phyloP scores from a whole-genome alignment of 2,888 invertebrate genomes.

The Eristalis arbustorum region DNA sequence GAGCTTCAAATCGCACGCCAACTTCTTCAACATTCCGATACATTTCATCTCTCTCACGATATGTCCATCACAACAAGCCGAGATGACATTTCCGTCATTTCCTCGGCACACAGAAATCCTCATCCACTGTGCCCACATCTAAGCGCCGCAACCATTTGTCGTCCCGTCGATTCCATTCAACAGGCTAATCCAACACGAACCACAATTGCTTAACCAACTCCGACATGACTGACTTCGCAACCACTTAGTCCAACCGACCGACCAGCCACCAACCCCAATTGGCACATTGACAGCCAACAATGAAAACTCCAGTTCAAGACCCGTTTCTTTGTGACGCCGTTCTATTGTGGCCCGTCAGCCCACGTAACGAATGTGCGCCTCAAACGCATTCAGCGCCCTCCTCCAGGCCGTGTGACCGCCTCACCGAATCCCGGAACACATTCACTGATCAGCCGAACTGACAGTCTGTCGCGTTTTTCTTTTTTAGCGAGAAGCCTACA shows the following conservation, averaged over 20 bases:
- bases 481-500: background rate
- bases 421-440: slow-evolving; percentile 25
- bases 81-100: background rate
- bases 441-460: background rate
- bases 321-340: background rate
- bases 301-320: background rate
- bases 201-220: slow-evolving; percentile 21
- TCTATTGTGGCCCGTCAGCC: background rate
- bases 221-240: slow-evolving; percentile 1
- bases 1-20: no score
- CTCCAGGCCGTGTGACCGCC: no score
- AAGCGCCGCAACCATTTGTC: background rate
- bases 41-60: background rate
- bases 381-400: no score
- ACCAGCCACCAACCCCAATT: slow-evolving; percentile 20
- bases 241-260: slow-evolving; percentile 1
- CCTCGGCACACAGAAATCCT: background rate
- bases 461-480: no score
- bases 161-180: background rate
- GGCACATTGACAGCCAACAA: slow-evolving; percentile 14
- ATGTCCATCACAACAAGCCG: background rate
- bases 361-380: background rate
- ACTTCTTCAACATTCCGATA: no score
- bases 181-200: background rate
- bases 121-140: background rate